Evolutionary conservation across 2,797 vertebrate genomes (phyloP).

Genomic region (Argya squamiceps): DNA sequence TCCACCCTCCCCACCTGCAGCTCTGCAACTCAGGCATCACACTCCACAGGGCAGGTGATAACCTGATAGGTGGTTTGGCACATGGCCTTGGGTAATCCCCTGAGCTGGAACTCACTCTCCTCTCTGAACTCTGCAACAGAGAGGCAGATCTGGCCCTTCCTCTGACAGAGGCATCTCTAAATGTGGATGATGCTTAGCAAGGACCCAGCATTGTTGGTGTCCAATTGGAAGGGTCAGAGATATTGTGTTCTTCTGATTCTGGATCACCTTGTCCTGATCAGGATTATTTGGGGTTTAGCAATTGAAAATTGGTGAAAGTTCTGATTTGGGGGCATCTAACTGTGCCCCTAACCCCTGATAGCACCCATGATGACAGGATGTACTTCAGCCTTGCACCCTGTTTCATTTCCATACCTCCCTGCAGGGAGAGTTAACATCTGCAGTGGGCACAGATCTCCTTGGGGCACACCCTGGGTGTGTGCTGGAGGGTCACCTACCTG

Average conservation of each 20-base stretch:
- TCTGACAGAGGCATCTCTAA: background rate
- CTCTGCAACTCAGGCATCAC: background rate
- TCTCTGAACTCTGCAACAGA: fast-evolving
- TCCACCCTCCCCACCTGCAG: background rate
- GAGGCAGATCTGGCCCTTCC: background rate
- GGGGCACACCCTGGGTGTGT: fast-evolving
- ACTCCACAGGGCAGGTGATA: fast-evolving
- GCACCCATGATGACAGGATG: background rate
- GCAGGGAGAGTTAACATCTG: background rate
- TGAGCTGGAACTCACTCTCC: background rate
- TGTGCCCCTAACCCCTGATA: background rate
- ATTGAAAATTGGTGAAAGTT: background rate
- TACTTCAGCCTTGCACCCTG: background rate
- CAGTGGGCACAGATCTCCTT: background rate
- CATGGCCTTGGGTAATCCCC: background rate
- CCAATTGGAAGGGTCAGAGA: background rate
- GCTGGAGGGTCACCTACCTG: background rate
- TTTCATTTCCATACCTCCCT: no score
- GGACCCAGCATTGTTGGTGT: background rate
- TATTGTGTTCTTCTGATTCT: background rate
- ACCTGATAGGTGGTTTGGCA: background rate
- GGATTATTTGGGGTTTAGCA: background rate
- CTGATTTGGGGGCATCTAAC: background rate
- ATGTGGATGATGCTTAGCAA: background rate
- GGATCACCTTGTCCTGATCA: background rate